Evolutionary conservation across 1,140 invertebrate species (phyloP), one percentile per base, ranked within the genome.

Genomic region (Scaptodrosophila lebanonensis): DNA sequence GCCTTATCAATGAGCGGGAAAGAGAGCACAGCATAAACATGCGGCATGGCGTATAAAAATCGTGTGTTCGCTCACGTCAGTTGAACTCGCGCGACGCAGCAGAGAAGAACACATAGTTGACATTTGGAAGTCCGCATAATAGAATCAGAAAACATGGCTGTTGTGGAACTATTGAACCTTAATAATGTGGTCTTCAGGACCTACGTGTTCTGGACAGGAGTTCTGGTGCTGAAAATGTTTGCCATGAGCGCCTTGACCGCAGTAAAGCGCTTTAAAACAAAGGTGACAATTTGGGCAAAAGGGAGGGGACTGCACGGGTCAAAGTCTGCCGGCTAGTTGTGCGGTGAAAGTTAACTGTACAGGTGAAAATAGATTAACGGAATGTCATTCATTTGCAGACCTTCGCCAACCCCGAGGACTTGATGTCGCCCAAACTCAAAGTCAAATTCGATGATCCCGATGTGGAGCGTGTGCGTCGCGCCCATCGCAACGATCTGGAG

Each of bases 401-500:
- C 17, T 92, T 91, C 64, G 79, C 88, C 13, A 92, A 90, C 76
- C 87, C 87, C 1, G 91, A 92, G 61, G 91, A 92, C 69, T 27
- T 66, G n/a, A 45, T 54, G 29, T 65, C 44, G 2, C 84, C 75
- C 48, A 88, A 87, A 18, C 68, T 77, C 16, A 89, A 90, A 60
- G 86, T 91, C 3, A 73, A 66, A 35, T 87, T 72, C 32, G 88
- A 89, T 53, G 89, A 92, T 65, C 86, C 87, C 3, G 89, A 91
- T 62, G 85, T 92, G 0, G 91, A 91, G 68, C 88, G 91, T 53
- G 87, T 90, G 8, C 87, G 88, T 16, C 85, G 92, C 63, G 91
- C 91, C 9, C 93, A 93, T 71, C 84, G 89, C 43, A 93, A 93
- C 67, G 92, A 93, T 69, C 60, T 93, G 42, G 92, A 93, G 79